phyloP scores from a whole-genome alignment of 2,888 invertebrate species.

The Pterostichus madidus region DNA sequence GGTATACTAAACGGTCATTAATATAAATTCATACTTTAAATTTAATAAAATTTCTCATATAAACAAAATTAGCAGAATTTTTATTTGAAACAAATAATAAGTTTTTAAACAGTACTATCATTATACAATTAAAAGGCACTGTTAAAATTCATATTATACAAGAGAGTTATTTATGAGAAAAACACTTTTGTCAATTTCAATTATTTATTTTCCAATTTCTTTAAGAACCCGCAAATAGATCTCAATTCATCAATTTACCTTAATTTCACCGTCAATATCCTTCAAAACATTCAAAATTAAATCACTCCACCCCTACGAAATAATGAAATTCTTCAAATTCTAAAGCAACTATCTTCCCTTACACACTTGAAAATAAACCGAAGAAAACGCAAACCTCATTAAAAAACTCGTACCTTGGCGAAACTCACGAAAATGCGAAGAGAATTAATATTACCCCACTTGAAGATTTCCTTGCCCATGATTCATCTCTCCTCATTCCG shows the following conservation, averaged over 20 bases:
- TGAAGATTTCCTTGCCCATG: background rate
- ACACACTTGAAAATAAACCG: slow-evolving; percentile 31
- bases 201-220: slow-evolving; percentile 28
- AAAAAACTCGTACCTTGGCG: slow-evolving; percentile 32
- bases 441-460: slow-evolving; percentile 38
- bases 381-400: slow-evolving; percentile 38
- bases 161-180: background rate
- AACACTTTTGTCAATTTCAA: slow-evolving; percentile 5
- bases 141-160: too few relatives aligned
- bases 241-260: slow-evolving; percentile 36
- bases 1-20: too few relatives aligned
- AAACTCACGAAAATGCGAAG: slow-evolving; percentile 27
- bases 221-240: background rate
- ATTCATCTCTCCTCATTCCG: background rate
- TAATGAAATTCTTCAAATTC: slow-evolving; percentile 35
- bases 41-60: too few relatives aligned
- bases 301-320: slow-evolving; percentile 21
- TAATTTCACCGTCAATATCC: slow-evolving; percentile 39
- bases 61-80: too few relatives aligned
- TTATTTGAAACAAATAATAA: too few relatives aligned
- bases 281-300: slow-evolving; percentile 35
- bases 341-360: slow-evolving; percentile 31
- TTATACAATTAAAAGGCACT: too few relatives aligned
- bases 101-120: too few relatives aligned
- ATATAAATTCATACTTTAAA: too few relatives aligned